Evolutionary conservation across 2,113 vertebrate species (phyloP).

Genomic region (Psammodynastes pulverulentus): DNA sequence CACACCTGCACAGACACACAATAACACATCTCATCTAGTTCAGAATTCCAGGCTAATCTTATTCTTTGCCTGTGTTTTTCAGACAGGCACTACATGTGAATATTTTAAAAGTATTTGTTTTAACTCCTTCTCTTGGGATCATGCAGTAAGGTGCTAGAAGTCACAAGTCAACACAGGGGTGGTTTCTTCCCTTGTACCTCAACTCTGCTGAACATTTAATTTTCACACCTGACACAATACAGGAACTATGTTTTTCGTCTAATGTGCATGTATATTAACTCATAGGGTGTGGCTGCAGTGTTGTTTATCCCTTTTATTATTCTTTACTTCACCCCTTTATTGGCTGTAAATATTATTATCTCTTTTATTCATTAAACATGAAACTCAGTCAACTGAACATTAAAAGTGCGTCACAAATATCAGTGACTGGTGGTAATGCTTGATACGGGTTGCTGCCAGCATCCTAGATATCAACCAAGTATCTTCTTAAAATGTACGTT

Average conservation of each 20-base stretch:
- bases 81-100: neutral
- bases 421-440: too few relatives aligned
- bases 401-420: too few relatives aligned
- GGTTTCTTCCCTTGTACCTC: neutral
- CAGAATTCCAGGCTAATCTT: neutral
- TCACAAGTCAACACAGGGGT: too few relatives aligned
- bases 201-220: neutral
- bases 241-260: neutral
- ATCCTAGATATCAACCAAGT: too few relatives aligned
- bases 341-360: too few relatives aligned
- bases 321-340: neutral
- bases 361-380: too few relatives aligned
- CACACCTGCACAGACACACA: neutral
- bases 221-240: neutral
- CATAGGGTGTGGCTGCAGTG: neutral
- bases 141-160: too few relatives aligned
- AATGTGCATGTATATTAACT: neutral
- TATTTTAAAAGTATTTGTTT: neutral
- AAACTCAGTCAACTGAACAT: too few relatives aligned
- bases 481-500: too few relatives aligned
- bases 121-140: neutral
- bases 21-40: neutral
- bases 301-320: neutral
- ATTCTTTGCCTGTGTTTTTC: neutral
- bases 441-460: too few relatives aligned